Base-by-base conservation (phyloP, 2,888 invertebrate genomes). In the Spilosoma lubricipeda region DNA sequence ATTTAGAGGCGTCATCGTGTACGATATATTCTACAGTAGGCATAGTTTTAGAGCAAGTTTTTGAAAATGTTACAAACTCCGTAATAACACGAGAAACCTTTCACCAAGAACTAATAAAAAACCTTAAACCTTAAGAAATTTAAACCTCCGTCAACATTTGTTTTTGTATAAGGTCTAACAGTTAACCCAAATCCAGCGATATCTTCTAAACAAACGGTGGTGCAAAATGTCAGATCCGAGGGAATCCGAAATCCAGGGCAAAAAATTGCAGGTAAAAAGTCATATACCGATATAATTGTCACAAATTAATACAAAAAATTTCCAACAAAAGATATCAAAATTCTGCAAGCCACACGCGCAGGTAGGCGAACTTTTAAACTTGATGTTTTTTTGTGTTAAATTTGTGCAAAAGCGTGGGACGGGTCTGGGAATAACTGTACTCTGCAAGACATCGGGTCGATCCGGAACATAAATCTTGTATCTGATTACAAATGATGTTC, bases 341-440 rank as follows among this genome's bases (percentile, higher is more conserved):
- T 94, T 93, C 95, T 95, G 95, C 95, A 95, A 95, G 95, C 94
- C 95, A 95, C 95, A 95, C 95, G 95, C 94, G 94, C 95, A 95
- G 95, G 95, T 95, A 95, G 93, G 90, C 83, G 89, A 88, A 88
- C 84, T 84, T 90, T 71, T 93, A 93, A 92, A 93, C 90, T 92
- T 88, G 72, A 79, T 84, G 86, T 92, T 71, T 74, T 93, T 95
- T 92, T 91, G 83, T 84, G 79, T 80, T 76, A 80, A 92, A 92
- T 89, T 93, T 95, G 95, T 94, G 95, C 95, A 94, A 95, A 95
- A 94, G 92, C 93, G 94, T 95, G 94, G 94, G 95, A 94, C 88
- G 93, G 90, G 86, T 90, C 91, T 88, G 80, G 82, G 89, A 77
- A 91, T 95, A 95, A 95, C 95, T 91, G 95, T 94, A 94, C 89